phyloP scores from a whole-genome alignment of 92 coral and sea anemone species.

The Umimayanthus chanpuru region DNA sequence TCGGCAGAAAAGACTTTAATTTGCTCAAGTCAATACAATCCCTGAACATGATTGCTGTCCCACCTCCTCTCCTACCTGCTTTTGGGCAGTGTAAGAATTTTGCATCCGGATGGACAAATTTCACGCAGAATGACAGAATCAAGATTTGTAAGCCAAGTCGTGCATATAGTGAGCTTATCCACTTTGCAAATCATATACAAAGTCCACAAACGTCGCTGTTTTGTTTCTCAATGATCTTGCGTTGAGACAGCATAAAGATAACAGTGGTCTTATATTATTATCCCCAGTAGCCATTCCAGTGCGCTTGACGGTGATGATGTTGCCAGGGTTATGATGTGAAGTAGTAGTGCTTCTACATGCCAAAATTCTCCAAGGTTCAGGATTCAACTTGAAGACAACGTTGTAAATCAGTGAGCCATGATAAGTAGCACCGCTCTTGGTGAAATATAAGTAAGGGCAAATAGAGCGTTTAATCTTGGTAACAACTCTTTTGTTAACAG shows the following conservation, averaged over 20 bases:
- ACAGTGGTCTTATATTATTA: no score
- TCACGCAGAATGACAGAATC: constrained; percentile 56
- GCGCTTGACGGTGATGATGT: no score
- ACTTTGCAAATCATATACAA: constrained; percentile 44
- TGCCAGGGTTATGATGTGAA: no score
- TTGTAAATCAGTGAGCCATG: neutral
- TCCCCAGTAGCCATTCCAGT: no score
- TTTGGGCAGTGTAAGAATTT: constrained; percentile 59
- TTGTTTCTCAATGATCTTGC: constrained; percentile 33
- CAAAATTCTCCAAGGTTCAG: neutral
- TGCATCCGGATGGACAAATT: constrained; percentile 48
- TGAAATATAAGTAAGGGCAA: no score
- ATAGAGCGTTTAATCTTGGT: no score
- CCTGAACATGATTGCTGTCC: no score
- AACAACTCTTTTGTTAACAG: no score
- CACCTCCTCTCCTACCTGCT: neutral
- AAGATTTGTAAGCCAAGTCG: constrained; percentile 32
- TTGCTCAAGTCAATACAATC: neutral
- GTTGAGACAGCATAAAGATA: no score
- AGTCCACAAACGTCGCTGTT: constrained; percentile 57
- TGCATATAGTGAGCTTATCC: constrained; percentile 45
- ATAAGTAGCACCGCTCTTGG: neutral
- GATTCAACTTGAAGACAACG: neutral
- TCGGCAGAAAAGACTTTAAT: constrained; percentile 29
- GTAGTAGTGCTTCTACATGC: neutral